Conservation (phyloP, 1,140 invertebrate genomes). For the Cydia strobilella region DNA sequence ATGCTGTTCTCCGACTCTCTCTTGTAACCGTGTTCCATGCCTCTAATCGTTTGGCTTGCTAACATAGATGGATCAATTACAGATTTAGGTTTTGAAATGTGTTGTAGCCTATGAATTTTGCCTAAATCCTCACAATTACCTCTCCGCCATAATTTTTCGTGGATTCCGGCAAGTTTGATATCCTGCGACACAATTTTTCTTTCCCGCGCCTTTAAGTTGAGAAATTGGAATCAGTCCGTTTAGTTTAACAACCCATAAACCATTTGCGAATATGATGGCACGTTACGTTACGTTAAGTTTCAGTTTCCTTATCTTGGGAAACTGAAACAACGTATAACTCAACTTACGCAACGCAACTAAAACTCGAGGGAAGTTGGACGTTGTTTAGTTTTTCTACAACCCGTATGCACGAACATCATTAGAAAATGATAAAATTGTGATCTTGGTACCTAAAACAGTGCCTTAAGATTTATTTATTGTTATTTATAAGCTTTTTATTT, state of each 20-base stretch:
- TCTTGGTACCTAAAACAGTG: constrained; percentile 75
- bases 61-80: constrained; percentile 35
- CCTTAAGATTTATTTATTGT: constrained; percentile 79
- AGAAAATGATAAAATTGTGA: constrained; percentile 71
- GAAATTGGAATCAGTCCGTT: too few relatives aligned
- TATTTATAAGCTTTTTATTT: constrained; percentile 75
- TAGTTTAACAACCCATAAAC: too few relatives aligned
- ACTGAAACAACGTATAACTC: too few relatives aligned
- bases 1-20: not conserved
- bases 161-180: too few relatives aligned
- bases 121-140: too few relatives aligned
- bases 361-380: not conserved
- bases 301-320: too few relatives aligned
- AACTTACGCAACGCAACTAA: not conserved
- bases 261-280: not conserved
- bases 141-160: too few relatives aligned
- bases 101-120: too few relatives aligned
- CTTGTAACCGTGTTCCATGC: constrained; percentile 69
- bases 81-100: not conserved
- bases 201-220: too few relatives aligned
- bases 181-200: too few relatives aligned
- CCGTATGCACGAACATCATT: constrained; percentile 36
- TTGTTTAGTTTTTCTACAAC: not conserved
- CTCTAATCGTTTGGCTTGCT: constrained; percentile 58
- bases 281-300: not conserved